Base-by-base conservation (phyloP, 2,888 invertebrate genomes). In the Harpalus rufipes region DNA sequence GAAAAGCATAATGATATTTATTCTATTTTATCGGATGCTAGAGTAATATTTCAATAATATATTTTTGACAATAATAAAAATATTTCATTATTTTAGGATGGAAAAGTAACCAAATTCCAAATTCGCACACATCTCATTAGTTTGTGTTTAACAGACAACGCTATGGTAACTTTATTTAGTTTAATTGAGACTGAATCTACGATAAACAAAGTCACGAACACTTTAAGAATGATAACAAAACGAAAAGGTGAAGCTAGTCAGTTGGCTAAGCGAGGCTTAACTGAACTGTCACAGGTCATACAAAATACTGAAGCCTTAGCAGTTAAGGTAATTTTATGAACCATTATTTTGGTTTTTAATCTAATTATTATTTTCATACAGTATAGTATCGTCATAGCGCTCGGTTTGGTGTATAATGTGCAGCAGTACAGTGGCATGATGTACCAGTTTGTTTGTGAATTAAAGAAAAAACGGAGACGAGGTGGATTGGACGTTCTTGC, bases 211-310 rank as follows among this genome's bases (percentile, higher is more conserved):
- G 91, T 95, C 14, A 90, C 92, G 0, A 93, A 93, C 85, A 90
- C 93, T 0, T 92, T 96, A 86, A 93, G 90, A 88, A 92, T 94
- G 1, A 93, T 97, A 58, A 94, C 95, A 2, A 95, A 94, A 86
- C 93, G 95, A 51, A 94, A 93, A 88, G 94, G 95, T 0, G 95
- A 95, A 88, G 94, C 95, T 81, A 93, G 93, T 6, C 92, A 92
- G 0, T 89, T 94, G 12, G 95, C 96, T 0, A 94, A 94, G 82
- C 93, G 94, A 86, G 97, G 95, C 0, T 89, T 97, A 0, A 92
- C 94, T 58, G 96, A 97, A 86, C 91, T 98, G 85, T 96, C 97
- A 88, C 92, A 92, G 0, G 94, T 97, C 1, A 94, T 95, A 21
- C 92, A 93, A 32, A 92, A 96, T 89, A 94, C 96, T 0, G 94